Base-by-base conservation (phyloP, 2,113 vertebrate genomes). In the Sigmodon hispidus region DNA sequence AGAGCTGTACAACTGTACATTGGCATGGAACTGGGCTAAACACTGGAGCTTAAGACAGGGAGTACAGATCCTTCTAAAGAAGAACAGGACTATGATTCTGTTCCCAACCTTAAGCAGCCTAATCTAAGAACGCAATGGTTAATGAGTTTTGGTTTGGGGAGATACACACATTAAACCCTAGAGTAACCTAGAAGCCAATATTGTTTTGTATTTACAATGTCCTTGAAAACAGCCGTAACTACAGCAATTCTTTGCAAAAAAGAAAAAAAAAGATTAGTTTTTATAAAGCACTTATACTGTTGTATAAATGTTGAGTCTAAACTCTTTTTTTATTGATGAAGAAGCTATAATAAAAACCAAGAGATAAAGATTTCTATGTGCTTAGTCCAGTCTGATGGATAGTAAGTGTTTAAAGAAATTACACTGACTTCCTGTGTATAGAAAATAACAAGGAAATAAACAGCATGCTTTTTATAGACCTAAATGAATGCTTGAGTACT, bases 331-430 rank as follows among this genome's bases (percentile, higher is more conserved):
- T 45, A 50, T 50, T 90, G 59, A 34, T 59, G 57, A 11, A 90
- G 52, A 87, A 96, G 87, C 80, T 57, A 83, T 69, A 3, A 88
- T 43, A 55, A 95, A 92, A 90, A 40, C 5, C 26, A 79, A 93
- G 52, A n/a, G 5, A 76, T 43, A 70, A 81, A 57, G 72, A 83
- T 80, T 70, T 19, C 36, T 36, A 84, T 29, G 19, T 84, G 7
- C 19, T 63, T 84, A 92, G 80, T 79, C 65, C 11, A 75, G 31
- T 31, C 29, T 4, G 40, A 31, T 36, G 1, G 63, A 61, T 79
- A 72, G 61, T 59, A 83, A 87, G 73, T 70, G 92, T 72, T 94
- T 87, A 57, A n/a, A 3, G n/a, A 24, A 87, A 61, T 81, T 52
- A 67, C 21, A 80, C 13, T 81, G 77, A 89, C 24, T 24, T 57